Evolutionary conservation across 2,797 vertebrate species (phyloP).

Genomic region (Etheostoma nigrum): DNA sequence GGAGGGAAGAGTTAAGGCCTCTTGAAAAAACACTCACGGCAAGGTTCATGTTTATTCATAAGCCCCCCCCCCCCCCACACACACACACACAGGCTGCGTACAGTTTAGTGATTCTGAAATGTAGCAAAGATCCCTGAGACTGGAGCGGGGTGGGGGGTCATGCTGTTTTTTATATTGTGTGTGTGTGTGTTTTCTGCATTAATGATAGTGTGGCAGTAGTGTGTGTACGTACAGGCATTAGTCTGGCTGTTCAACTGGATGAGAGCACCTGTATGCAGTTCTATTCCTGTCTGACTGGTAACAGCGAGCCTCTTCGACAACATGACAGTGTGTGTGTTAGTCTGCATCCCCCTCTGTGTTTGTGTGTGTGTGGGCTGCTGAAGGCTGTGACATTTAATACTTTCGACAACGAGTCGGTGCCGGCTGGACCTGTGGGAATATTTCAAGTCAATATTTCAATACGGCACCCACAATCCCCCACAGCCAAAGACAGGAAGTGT

Average conservation of each 20-base stretch:
- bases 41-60: constrained; percentile 52
- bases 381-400: constrained; percentile 66
- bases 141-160: neutral
- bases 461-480: constrained; percentile 73
- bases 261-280: constrained; percentile 22
- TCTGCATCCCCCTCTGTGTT: neutral
- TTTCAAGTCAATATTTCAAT: constrained; percentile 74
- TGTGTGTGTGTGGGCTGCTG: constrained; percentile 9
- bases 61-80: too few relatives aligned
- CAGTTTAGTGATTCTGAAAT: constrained; percentile 51
- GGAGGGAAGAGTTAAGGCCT: constrained; percentile 45
- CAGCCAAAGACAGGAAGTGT: constrained; percentile 67
- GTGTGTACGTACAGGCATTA: constrained; percentile 10
- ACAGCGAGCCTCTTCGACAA: constrained; percentile 30
- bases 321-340: neutral
- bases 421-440: constrained; percentile 52
- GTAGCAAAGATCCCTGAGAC: constrained; percentile 26
- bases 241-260: constrained; percentile 19
- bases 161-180: constrained; percentile 18
- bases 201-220: constrained; percentile 31
- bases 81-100: constrained; percentile 4
- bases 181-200: constrained; percentile 27
- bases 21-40: constrained; percentile 44
- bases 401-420: constrained; percentile 62
- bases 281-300: constrained; percentile 32